phyloP scores from a whole-genome alignment of 2,888 invertebrate genomes.

The Altica lythri region DNA sequence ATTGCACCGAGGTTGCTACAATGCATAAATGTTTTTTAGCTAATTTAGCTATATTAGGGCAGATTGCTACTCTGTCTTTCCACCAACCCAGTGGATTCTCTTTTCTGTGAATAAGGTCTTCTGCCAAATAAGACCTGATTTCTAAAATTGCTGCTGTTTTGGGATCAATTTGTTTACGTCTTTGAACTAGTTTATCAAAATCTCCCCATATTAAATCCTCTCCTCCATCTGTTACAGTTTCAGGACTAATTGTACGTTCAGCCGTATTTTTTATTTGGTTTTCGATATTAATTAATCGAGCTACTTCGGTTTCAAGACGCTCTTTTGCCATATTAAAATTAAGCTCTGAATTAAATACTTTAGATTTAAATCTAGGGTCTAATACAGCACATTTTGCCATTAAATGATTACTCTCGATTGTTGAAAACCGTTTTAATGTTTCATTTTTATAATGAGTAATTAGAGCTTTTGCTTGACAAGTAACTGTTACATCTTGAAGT shows the following conservation, averaged over 20 bases:
- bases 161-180: neutral
- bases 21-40: constrained; percentile 7
- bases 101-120: neutral
- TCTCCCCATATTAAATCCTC: constrained; percentile 17
- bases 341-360: neutral
- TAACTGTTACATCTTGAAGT: neutral
- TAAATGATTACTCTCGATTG: neutral
- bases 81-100: neutral
- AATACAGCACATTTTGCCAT: neutral
- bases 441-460: neutral
- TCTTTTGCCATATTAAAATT: constrained; percentile 5
- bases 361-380: constrained; percentile 6
- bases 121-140: neutral
- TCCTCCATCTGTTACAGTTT: neutral
- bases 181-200: constrained; percentile 3
- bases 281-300: neutral
- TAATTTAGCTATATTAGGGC: neutral
- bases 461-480: neutral
- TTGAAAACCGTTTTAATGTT: neutral
- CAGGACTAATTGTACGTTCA: neutral
- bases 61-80: neutral
- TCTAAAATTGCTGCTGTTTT: constrained; percentile 4
- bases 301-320: neutral
- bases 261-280: neutral
- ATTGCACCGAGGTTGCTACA: too few species aligned